These are phyloP conservation scores for Amphiprion clarkii DNA, from an alignment of 2,797 vertebrate genomes.

Conservation along the genomic window DNA sequence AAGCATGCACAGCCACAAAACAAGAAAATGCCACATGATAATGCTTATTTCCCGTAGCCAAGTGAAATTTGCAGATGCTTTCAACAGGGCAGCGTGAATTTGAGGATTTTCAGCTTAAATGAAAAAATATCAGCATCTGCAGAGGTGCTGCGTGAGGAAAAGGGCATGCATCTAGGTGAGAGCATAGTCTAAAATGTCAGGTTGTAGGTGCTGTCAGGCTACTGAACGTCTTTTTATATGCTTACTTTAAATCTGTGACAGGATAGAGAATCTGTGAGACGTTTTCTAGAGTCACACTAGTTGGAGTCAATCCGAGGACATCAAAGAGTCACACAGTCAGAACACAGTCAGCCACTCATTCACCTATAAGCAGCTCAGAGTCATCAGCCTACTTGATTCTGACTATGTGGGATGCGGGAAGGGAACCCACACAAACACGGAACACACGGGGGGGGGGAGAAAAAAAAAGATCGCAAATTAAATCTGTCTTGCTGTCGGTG, in stretches of 20 bases:
- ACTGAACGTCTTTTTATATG: slow-evolving; percentile 28
- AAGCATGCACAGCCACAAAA: slow-evolving; percentile 43
- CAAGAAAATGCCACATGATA: slow-evolving; percentile 64
- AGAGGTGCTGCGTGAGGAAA: slow-evolving; percentile 4
- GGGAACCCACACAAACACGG: slow-evolving; percentile 40
- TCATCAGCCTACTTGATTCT: slow-evolving; percentile 58
- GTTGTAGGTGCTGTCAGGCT: neutral
- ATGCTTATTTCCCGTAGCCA: slow-evolving; percentile 60
- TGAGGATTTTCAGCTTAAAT: slow-evolving; percentile 57
- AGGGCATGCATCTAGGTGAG: slow-evolving; percentile 19
- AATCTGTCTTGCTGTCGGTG: slow-evolving; percentile 52
- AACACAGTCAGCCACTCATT: slow-evolving; percentile 56
- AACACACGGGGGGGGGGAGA: slow-evolving; percentile 17
- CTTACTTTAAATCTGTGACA: slow-evolving; percentile 20
- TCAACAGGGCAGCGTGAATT: slow-evolving; percentile 50
- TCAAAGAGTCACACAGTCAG: slow-evolving; percentile 5
- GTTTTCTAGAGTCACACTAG: slow-evolving; percentile 9
- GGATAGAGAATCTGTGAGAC: slow-evolving; percentile 14
- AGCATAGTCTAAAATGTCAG: slow-evolving; percentile 23
- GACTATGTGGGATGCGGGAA: slow-evolving; percentile 53
- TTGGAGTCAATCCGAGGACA: slow-evolving; percentile 27
- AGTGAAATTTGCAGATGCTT: slow-evolving; percentile 66
- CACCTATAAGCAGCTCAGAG: slow-evolving; percentile 60
- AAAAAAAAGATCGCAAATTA: slow-evolving; percentile 23
- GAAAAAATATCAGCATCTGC: slow-evolving; percentile 39